phyloP scores from a whole-genome alignment of 2,797 vertebrate genomes.

The Uromys caudimaculatus region DNA sequence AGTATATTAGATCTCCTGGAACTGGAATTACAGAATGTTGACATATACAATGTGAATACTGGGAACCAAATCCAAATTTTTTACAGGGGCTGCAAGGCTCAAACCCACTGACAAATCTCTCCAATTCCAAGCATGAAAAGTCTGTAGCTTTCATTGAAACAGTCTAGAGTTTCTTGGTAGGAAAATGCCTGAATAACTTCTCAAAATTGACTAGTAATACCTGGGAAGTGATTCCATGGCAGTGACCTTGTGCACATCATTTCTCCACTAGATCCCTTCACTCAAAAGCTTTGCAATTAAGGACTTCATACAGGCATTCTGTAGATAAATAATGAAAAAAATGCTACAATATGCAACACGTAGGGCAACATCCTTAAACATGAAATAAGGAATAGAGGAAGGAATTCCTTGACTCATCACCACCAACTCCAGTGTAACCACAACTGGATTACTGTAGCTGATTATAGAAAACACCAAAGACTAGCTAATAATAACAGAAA shows the following conservation, averaged over 20 bases:
- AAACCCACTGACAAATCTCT: not conserved
- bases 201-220: not conserved
- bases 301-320: not conserved
- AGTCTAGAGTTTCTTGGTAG: not conserved
- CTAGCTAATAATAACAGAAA: not conserved
- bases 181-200: not conserved
- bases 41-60: not conserved
- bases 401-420: not conserved
- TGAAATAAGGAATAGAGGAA: not conserved
- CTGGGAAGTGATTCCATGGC: not conserved
- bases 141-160: not conserved
- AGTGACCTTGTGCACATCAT: not conserved
- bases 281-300: not conserved
- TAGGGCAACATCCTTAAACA: not conserved
- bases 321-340: not conserved
- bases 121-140: not conserved
- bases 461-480: not conserved
- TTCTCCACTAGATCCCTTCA: not conserved
- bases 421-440: not conserved
- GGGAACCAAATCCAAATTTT: not conserved
- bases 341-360: not conserved
- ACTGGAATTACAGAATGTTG: not conserved
- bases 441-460: not conserved
- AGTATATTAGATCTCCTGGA: not conserved
- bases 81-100: not conserved